Evolutionary conservation across 1,140 invertebrate genomes (phyloP).

Genomic region (Scaptomyza montana): DNA sequence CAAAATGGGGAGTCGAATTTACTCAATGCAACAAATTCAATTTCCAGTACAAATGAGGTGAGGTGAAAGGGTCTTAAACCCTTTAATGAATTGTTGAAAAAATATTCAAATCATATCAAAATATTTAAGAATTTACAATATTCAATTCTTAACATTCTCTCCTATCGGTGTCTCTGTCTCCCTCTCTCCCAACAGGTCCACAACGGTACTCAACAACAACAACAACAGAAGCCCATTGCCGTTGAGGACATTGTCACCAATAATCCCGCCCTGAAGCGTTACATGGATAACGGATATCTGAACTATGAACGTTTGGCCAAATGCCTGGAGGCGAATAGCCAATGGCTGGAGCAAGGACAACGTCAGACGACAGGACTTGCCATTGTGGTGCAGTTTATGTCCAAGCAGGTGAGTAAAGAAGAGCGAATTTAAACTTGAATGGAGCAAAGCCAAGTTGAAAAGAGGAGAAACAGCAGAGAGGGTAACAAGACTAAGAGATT

Average conservation of each 20-base stretch:
- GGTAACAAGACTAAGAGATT: constrained; percentile 50
- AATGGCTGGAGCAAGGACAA: constrained; percentile 38
- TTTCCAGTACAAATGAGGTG: constrained; percentile 46
- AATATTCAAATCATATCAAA: too few species aligned
- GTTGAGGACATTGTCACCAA: constrained; percentile 28
- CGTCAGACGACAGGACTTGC: constrained; percentile 56
- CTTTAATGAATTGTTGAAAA: too few species aligned
- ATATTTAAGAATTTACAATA: too few species aligned
- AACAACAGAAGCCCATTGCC: neutral
- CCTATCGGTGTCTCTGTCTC: too few species aligned
- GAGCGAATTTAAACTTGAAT: constrained; percentile 16
- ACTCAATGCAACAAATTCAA: neutral
- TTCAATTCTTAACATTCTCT: too few species aligned
- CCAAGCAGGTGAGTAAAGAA: constrained; percentile 55
- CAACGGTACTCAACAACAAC: neutral
- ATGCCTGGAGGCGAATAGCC: constrained; percentile 44
- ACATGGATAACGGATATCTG: constrained; percentile 42
- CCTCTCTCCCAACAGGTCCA: neutral
- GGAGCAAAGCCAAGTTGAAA: neutral
- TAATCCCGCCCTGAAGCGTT: constrained; percentile 55
- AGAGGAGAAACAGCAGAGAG: neutral
- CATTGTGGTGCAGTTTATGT: constrained; percentile 64
- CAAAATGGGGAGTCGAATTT: constrained; percentile 5
- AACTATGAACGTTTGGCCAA: constrained; percentile 43
- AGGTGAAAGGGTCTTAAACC: neutral